These are phyloP conservation scores for Ennomos fuscantarius DNA, from an alignment of 2,888 invertebrate species.

Conservation along the genomic window DNA sequence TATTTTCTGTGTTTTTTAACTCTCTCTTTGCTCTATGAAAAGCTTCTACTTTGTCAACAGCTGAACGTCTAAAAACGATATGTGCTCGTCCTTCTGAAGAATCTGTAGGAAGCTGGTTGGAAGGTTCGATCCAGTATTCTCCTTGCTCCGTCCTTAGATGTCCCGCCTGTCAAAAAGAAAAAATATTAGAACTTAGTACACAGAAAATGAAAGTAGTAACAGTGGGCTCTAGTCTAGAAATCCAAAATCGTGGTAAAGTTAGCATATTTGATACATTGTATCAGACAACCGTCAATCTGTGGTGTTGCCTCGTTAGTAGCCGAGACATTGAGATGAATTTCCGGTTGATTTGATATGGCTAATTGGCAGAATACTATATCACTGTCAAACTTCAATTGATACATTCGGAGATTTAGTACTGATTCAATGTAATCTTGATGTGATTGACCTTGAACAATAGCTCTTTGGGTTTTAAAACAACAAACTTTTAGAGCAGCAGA, in stretches of 20 bases:
- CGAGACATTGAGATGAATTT: conserved; percentile 42
- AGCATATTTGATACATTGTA: conserved; percentile 24
- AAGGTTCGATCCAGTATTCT: conserved; percentile 90
- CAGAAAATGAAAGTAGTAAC: conserved; percentile 1
- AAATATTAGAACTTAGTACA: conserved; percentile 4
- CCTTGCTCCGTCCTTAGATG: conserved; percentile 87
- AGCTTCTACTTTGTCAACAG: conserved; percentile 80
- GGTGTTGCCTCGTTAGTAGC: conserved; percentile 40
- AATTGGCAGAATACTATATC: conserved; percentile 44
- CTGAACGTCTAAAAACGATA: conserved; percentile 88
- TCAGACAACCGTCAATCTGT: conserved; percentile 27
- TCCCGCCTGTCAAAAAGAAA: conserved; percentile 84
- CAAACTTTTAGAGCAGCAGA: neutral
- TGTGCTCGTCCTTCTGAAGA: conserved; percentile 84
- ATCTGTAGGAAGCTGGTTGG: conserved; percentile 78
- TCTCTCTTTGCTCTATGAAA: conserved; percentile 71
- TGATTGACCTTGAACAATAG: conserved; percentile 33
- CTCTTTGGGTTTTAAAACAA: conserved; percentile 1
- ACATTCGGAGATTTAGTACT: conserved; percentile 40
- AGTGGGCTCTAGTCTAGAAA: conserved; percentile 7
- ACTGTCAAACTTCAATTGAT: conserved; percentile 43
- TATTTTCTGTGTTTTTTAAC: conserved; percentile 51
- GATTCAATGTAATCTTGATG: conserved; percentile 36
- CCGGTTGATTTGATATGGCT: conserved; percentile 41
- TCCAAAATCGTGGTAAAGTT: conserved; percentile 12